phyloP scores from a whole-genome alignment of 2,888 invertebrate species.

The Tolmerus cingulatus region DNA sequence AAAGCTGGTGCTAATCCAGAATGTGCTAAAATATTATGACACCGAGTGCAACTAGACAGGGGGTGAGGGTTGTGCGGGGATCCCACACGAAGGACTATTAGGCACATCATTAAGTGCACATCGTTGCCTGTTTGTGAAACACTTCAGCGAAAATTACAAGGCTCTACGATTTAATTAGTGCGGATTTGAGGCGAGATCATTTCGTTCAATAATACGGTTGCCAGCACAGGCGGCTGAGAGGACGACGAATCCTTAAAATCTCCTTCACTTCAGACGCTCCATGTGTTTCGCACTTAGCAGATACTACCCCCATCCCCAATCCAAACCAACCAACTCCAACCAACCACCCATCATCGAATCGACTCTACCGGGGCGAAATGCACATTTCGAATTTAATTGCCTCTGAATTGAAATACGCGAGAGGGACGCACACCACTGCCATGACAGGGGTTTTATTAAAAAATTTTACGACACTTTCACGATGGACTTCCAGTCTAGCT shows the following conservation, averaged over 20 bases:
- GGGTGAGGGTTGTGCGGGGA: not conserved
- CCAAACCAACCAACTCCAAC: too few species aligned
- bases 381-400: not conserved
- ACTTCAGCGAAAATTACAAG: conserved; percentile 17
- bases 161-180: conserved; percentile 26
- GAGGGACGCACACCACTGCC: not conserved
- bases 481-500: not conserved
- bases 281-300: not conserved
- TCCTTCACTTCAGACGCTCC: not conserved
- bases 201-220: not conserved
- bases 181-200: conserved; percentile 29
- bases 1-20: not conserved
- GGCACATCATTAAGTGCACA: conserved; percentile 21
- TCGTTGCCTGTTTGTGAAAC: conserved; percentile 15
- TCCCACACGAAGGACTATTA: not conserved
- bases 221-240: not conserved
- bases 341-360: not conserved
- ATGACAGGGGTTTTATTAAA: not conserved
- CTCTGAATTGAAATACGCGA: not conserved
- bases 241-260: not conserved
- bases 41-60: not conserved
- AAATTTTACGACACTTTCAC: not conserved
- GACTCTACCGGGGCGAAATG: not conserved
- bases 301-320: not conserved
- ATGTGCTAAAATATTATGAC: not conserved